phyloP scores from a whole-genome alignment of 2,113 vertebrate genomes.

The Corythoichthys intestinalis region DNA sequence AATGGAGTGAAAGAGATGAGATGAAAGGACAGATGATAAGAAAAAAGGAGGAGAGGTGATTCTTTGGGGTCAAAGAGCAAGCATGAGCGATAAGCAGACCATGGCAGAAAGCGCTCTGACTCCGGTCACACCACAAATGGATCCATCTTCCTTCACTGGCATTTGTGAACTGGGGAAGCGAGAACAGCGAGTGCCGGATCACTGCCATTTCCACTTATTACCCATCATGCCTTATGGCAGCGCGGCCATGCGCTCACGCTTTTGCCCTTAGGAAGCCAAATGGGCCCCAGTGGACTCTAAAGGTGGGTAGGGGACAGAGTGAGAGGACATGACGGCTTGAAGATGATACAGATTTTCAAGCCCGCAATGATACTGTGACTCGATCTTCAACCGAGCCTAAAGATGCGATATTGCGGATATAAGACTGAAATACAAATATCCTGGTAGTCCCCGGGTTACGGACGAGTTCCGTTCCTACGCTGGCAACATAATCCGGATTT shows the following conservation, averaged over 20 bases:
- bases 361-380: constrained; percentile 16
- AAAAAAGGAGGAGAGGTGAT: constrained; percentile 18
- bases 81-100: constrained; percentile 36
- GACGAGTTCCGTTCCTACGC: too few relatives aligned
- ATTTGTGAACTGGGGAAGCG: constrained; percentile 44
- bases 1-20: background rate
- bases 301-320: constrained; percentile 35
- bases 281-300: constrained; percentile 47
- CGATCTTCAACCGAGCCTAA: constrained; percentile 9
- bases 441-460: too few relatives aligned
- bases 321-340: constrained; percentile 10
- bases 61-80: constrained; percentile 37
- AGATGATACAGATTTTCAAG: constrained; percentile 14
- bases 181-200: constrained; percentile 51
- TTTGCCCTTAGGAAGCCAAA: constrained; percentile 57
- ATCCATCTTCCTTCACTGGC: constrained; percentile 61
- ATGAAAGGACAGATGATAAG: constrained; percentile 24
- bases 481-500: too few relatives aligned
- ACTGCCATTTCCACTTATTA: constrained; percentile 71
- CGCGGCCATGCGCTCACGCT: constrained; percentile 55
- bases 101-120: constrained; percentile 40
- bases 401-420: constrained; percentile 5
- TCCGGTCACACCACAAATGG: constrained; percentile 49
- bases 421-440: background rate
- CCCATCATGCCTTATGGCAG: constrained; percentile 70